Base-by-base conservation (phyloP, 2,888 invertebrate species). In the Diadegma fenestrale region DNA sequence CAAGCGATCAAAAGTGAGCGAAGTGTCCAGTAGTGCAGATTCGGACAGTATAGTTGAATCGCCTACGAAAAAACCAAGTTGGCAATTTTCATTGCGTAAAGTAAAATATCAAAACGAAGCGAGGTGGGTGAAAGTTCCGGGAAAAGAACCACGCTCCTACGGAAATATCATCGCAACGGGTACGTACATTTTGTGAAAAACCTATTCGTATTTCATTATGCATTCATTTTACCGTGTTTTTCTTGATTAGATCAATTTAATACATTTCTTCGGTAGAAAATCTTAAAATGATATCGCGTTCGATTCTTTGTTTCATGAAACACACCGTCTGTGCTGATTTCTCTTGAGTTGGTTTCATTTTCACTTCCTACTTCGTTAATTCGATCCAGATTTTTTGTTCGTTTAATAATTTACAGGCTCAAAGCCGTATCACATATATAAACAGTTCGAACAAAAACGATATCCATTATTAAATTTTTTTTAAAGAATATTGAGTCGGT, bases 91-190 rank as follows among this genome's bases (percentile, higher is more conserved):
- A 63, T 63, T 63, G n/a, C 63, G 63, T 8, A 63, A 63, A 63
- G 33, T 63, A 17, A 63, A 63, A 30, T 63, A 63, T 33, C 26
- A 63, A 63, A 63, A 63, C n/a, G 30, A 63, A 63, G 33, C 33
- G 63, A 63, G 63, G 33, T 63, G 63, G 63, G 63, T 63, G 14
- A 63, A 63, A 63, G 30, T 63, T 63, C 63, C 63, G 14, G 63
- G 63, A 63, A 63, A 63, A 30, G 63, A 63, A 63, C 63, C 63
- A 63, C 33, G 8, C 2, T 63, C 63, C 30, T 30, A 63, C 30
- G 30, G 33, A 33, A 63, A 63, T 10, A 63, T 63, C 63, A 63
- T 63, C 63, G 63, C 17, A n/a, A 63, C 63, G 33, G 63, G 63
- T 63, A 63, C 12, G 63, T 63, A 63, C 30, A 63, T 30, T 30